These are phyloP conservation scores for Stenopsyche tienmushanensis DNA, from an alignment of 1,140 invertebrate genomes.

Conservation along the genomic window DNA sequence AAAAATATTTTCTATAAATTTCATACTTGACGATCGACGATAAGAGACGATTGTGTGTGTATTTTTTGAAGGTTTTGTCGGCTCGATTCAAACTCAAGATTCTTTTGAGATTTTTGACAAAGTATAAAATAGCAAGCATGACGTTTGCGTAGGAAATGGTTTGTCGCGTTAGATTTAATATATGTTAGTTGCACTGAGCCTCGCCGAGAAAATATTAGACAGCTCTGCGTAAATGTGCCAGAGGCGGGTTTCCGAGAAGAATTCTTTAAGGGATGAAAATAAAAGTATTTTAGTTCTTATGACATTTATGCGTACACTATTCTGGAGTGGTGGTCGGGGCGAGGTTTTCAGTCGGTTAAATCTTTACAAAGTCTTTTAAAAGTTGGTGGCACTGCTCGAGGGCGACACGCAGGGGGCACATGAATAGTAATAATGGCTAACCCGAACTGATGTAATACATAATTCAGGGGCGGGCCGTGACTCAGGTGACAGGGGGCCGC, in stretches of 20 bases:
- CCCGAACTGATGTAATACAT: conserved; percentile 21
- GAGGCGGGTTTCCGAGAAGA: background rate
- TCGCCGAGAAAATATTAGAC: no score
- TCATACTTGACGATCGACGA: no score
- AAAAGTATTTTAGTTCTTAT: background rate
- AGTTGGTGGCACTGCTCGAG: background rate
- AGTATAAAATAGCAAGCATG: no score
- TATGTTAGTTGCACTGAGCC: no score
- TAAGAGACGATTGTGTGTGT: no score
- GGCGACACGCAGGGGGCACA: background rate
- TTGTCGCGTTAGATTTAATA: no score
- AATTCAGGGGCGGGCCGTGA: conserved; percentile 20
- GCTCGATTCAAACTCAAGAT: no score
- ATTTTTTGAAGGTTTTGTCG: no score
- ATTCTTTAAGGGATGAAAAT: background rate
- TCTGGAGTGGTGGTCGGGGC: background rate
- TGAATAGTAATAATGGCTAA: conserved; percentile 24
- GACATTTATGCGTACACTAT: conserved; percentile 8
- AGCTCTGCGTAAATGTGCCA: no score
- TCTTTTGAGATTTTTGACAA: no score
- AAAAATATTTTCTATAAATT: no score
- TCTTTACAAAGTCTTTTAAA: conserved; percentile 14
- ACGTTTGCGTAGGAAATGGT: no score
- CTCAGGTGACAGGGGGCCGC: conserved; percentile 23
- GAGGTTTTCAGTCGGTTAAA: conserved; percentile 6